Conservation (phyloP, 2,113 vertebrate species). For the Bubo bubo region DNA sequence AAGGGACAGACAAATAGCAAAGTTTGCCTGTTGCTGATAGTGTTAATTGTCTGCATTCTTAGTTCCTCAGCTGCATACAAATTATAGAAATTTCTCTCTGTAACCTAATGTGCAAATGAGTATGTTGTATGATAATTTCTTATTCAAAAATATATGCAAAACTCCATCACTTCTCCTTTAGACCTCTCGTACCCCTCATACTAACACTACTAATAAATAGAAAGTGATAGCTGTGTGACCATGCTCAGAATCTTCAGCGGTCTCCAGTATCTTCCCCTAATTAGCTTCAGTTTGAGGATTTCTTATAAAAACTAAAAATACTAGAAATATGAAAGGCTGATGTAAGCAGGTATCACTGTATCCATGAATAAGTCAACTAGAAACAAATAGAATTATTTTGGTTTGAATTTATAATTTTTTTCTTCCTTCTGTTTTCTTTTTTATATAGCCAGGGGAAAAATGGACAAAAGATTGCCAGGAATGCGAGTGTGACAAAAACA, state of each 20-base stretch:
- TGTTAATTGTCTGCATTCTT: not conserved
- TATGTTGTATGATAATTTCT: not conserved
- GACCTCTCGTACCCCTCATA: not conserved
- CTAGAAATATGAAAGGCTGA: not conserved
- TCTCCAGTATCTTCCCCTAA: not conserved
- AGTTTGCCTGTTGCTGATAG: not conserved
- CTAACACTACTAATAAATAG: not conserved
- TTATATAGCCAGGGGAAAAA: slow-evolving; percentile 62
- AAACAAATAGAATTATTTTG: not conserved
- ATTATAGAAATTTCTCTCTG: not conserved
- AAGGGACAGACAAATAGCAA: not conserved
- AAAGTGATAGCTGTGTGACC: not conserved
- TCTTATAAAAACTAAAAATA: not conserved
- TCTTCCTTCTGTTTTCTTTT: not conserved
- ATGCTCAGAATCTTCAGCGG: not conserved
- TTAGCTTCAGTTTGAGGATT: not conserved
- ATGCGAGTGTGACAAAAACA: slow-evolving; percentile 65
- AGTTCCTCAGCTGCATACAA: not conserved
- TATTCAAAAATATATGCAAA: not conserved
- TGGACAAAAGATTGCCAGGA: slow-evolving; percentile 62
- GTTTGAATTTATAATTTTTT: not conserved
- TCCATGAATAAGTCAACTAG: not conserved
- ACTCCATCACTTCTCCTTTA: not conserved
- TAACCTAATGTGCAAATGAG: not conserved
- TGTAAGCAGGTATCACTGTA: not conserved